phyloP scores from a whole-genome alignment of 2,888 invertebrate genomes.

The Drosophila prostipennis region DNA sequence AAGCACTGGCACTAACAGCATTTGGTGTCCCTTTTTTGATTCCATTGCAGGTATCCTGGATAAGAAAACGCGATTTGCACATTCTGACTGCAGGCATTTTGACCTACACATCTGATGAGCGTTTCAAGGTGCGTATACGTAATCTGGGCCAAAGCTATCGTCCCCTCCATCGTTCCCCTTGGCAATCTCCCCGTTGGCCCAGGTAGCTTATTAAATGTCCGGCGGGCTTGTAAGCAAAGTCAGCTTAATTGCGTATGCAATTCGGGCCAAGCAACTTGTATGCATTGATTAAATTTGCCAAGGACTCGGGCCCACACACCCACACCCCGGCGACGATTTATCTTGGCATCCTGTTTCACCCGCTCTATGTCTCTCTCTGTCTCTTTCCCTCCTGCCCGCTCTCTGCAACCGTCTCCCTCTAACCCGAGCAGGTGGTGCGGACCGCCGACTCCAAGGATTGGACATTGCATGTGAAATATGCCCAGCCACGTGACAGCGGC shows the following conservation, averaged over 20 bases:
- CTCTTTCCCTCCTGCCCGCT: neutral
- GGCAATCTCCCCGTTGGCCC: neutral
- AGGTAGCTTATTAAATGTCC: slow-evolving; percentile 65
- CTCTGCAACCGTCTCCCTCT: neutral
- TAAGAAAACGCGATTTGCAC: slow-evolving; percentile 94
- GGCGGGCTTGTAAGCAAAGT: slow-evolving; percentile 62
- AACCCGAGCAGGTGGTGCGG: slow-evolving; percentile 79
- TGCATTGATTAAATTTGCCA: slow-evolving; percentile 76
- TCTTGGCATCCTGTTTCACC: slow-evolving; percentile 55
- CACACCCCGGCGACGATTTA: slow-evolving; percentile 50
- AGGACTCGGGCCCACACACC: slow-evolving; percentile 40
- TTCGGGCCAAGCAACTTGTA: slow-evolving; percentile 57
- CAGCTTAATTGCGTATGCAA: slow-evolving; percentile 76
- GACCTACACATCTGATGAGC: slow-evolving; percentile 94
- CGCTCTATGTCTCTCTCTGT: slow-evolving; percentile 4
- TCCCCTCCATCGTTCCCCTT: neutral
- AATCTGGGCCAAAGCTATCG: slow-evolving; percentile 50
- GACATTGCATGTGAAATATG: slow-evolving; percentile 95
- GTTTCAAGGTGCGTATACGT: slow-evolving; percentile 88
- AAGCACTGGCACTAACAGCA: slow-evolving; percentile 53
- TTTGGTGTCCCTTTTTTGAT: slow-evolving; percentile 46
- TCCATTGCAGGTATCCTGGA: slow-evolving; percentile 91
- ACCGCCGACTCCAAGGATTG: slow-evolving; percentile 93
- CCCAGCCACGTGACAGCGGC: slow-evolving; percentile 93
- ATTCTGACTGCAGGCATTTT: slow-evolving; percentile 93